Evolutionary conservation across 2,797 vertebrate species (phyloP), one percentile per base, ranked within the genome.

Genomic region (Rhinella marina): DNA sequence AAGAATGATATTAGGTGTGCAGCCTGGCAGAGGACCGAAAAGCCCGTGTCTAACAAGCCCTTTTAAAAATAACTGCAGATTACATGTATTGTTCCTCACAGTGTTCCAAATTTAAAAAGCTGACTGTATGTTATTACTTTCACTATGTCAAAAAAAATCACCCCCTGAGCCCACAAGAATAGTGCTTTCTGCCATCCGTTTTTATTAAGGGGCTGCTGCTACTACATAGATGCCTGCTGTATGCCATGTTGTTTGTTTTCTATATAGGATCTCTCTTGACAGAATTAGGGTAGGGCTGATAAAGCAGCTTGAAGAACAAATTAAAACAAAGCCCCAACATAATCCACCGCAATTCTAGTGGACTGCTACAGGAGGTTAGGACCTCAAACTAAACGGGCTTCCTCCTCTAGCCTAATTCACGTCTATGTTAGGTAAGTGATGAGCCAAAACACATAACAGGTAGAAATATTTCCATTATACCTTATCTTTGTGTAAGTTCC

Each of bases 1-100:
- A 57, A 29, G 56, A 52, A 82, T 72, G 23, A 9, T 57, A 88
- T 88, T 82, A 76, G 68, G n/a, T 41, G 61, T 83, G 70, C 59
- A 57, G 70, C 61, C 68, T n/a, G 61, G 81, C 56, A 56, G 29
- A 23, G 27, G 76, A 52, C 70, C 23, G 57, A 50, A 82, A 82
- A 57, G 66, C 66, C 56, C 64, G 25, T 27, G 23, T 82, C 27
- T 48, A 75, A 81, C 54, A 87, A 57, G 54, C 32, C 13, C 75
- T 62, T 66, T 66, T 32, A 85, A 52, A 57, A 29, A 32, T 48
- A 87, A 16, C n/a, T 25, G 27, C 21, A 87, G 80, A 76, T 59
- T 72, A 66, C 19, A 19, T 5, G 32, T n/a, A 66, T 81, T 81
- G 29, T 72, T 81, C 64, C 32, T 29, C 56, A 73, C 52, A 73